A percentile compares a stretch with the other conserved stretches of the same genome.
These are phyloP conservation scores for Scaptomyza montana DNA, from an alignment of 1,140 invertebrate species.

Conservation along the genomic window DNA sequence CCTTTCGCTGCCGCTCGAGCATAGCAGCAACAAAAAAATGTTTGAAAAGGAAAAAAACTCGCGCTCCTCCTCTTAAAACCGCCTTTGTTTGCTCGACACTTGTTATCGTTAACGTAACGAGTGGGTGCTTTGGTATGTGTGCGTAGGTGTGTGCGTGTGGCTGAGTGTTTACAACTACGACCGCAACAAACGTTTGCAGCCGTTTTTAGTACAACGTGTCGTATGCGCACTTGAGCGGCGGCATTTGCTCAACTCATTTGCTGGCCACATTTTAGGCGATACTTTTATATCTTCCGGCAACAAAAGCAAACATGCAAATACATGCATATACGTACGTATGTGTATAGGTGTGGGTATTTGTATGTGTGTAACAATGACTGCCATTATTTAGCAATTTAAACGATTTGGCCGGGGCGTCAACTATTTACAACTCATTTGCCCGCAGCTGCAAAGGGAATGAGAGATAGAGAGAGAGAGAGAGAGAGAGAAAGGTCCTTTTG, in stretches of 20 bases:
- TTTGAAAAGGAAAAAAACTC: not conserved
- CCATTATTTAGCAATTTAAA: conserved; percentile 79
- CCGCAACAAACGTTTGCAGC: conserved; percentile 27
- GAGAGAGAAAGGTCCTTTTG: conserved; percentile 35
- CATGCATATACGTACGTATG: conserved; percentile 6
- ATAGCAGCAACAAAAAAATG: not conserved
- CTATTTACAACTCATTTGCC: conserved; percentile 59
- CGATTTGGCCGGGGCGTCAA: conserved; percentile 63
- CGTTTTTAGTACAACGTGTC: conserved; percentile 61
- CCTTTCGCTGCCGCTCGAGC: not conserved
- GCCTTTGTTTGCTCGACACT: conserved; percentile 72
- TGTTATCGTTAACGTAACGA: conserved; percentile 62
- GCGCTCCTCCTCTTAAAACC: conserved; percentile 4
- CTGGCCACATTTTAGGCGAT: conserved; percentile 56
- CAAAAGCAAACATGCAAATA: conserved; percentile 35
- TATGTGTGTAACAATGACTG: conserved; percentile 31
- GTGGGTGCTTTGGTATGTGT: not conserved
- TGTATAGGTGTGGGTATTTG: conserved; percentile 8
- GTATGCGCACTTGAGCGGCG: conserved; percentile 78
- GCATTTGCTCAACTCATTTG: conserved; percentile 61
- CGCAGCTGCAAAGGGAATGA: conserved; percentile 33
- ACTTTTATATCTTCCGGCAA: conserved; percentile 57
- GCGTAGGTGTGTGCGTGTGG: not conserved
- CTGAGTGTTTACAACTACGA: conserved; percentile 18
- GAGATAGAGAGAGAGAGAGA: no score